Evolutionary conservation across 2,113 vertebrate species (phyloP).

Genomic region (Lutjanus erythropterus): DNA sequence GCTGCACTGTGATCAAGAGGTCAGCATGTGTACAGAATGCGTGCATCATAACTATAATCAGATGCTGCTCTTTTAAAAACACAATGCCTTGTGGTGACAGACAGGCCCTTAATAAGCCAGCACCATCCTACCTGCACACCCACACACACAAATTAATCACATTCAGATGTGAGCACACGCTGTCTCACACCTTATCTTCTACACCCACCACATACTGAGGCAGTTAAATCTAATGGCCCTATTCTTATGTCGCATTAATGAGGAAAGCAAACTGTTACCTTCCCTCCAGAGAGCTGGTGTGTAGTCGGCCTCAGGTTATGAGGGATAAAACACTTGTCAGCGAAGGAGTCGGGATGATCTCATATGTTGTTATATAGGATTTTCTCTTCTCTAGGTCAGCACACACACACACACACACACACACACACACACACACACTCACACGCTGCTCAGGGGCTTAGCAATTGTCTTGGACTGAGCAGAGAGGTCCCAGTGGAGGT

Average conservation of each 20-base stretch:
- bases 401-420: slow-evolving; percentile 26
- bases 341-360: slow-evolving; percentile 61
- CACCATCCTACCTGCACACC: neutral
- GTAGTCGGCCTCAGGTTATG: slow-evolving; percentile 13
- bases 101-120: neutral
- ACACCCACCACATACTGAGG: slow-evolving; percentile 25
- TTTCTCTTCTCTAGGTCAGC: slow-evolving; percentile 43
- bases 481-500: slow-evolving; percentile 40
- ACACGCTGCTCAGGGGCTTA: slow-evolving; percentile 12
- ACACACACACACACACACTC: slow-evolving; percentile 29
- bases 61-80: slow-evolving; percentile 19
- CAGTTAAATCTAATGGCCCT: slow-evolving; percentile 43
- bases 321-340: slow-evolving; percentile 63
- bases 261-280: slow-evolving; percentile 48
- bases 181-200: slow-evolving; percentile 1
- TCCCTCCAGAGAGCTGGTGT: slow-evolving; percentile 14
- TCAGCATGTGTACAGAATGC: slow-evolving; percentile 8
- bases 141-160: slow-evolving; percentile 29
- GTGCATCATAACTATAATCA: slow-evolving; percentile 31
- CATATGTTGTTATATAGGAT: slow-evolving; percentile 63
- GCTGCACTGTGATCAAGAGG: neutral
- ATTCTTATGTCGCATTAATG: slow-evolving; percentile 46
- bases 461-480: slow-evolving; percentile 34
- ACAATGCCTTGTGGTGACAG: slow-evolving; percentile 13
- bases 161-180: slow-evolving; percentile 19